These are phyloP conservation scores for Magallana nippona DNA, from an alignment of 2,888 invertebrate genomes.

Conservation along the genomic window DNA sequence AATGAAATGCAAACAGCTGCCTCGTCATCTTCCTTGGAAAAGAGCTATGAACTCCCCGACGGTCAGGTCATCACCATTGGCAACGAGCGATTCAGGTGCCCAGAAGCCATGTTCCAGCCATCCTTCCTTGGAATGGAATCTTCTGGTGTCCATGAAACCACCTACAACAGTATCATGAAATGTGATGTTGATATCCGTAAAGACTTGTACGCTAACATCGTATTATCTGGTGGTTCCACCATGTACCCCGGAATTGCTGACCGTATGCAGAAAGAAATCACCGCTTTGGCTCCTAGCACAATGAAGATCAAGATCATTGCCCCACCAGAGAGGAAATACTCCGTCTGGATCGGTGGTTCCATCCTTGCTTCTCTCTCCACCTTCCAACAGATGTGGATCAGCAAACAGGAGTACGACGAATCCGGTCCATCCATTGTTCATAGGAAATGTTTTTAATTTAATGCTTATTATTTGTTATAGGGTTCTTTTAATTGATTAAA, in stretches of 20 bases:
- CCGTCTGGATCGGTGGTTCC: slow-evolving; percentile 39
- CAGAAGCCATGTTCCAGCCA: slow-evolving; percentile 73
- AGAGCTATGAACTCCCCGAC: slow-evolving; percentile 59
- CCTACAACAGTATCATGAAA: slow-evolving; percentile 67
- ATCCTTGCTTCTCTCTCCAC: slow-evolving; percentile 38
- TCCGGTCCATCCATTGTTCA: slow-evolving; percentile 38
- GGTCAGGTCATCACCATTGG: slow-evolving; percentile 48
- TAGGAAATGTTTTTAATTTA: slow-evolving; percentile 35
- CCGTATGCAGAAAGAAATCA: slow-evolving; percentile 39
- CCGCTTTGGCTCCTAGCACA: slow-evolving; percentile 34
- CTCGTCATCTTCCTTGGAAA: slow-evolving; percentile 77
- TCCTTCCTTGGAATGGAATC: slow-evolving; percentile 77
- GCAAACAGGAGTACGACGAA: slow-evolving; percentile 37
- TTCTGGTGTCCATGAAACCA: slow-evolving; percentile 53
- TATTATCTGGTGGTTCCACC: slow-evolving; percentile 40
- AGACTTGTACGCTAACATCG: slow-evolving; percentile 71
- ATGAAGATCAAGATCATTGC: slow-evolving; percentile 37
- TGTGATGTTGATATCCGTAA: slow-evolving; percentile 69
- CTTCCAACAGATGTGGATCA: slow-evolving; percentile 40
- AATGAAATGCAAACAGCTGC: slow-evolving; percentile 83
- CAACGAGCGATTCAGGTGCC: slow-evolving; percentile 60
- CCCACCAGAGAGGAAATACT: slow-evolving; percentile 40
- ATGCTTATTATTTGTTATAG: not conserved
- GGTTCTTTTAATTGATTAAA: not conserved
- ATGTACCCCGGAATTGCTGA: slow-evolving; percentile 38